phyloP scores from a whole-genome alignment of 2,797 vertebrate species.

The Semotilus atromaculatus region DNA sequence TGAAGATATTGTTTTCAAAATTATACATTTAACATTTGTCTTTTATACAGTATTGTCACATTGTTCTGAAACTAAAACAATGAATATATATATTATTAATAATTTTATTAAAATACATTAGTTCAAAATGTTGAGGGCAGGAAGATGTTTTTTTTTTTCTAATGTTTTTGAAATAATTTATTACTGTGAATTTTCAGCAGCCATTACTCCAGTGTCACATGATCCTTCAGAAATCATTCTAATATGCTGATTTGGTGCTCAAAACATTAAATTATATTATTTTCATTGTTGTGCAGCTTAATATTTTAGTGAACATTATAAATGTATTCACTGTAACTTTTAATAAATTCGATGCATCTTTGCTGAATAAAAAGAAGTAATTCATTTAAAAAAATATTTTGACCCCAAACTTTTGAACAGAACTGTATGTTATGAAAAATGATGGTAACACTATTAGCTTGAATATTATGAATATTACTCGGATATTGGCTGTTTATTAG shows the following conservation, averaged over 20 bases:
- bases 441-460: background rate
- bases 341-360: background rate
- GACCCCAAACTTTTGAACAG: background rate
- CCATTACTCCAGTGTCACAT: background rate
- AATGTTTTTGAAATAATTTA: background rate
- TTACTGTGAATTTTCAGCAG: background rate
- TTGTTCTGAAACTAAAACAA: background rate
- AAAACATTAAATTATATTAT: background rate
- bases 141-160: no score
- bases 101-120: background rate
- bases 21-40: background rate
- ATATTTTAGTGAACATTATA: background rate
- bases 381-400: background rate
- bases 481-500: background rate
- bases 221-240: background rate
- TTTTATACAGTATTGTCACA: background rate
- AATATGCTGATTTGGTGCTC: background rate
- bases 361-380: background rate
- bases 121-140: background rate
- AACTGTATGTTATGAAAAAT: background rate
- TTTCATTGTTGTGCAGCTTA: background rate
- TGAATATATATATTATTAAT: no score
- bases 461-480: background rate
- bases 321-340: background rate
- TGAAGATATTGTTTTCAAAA: background rate